phyloP scores from a whole-genome alignment of 2,797 vertebrate genomes.

The Notolepis coatsorum region DNA sequence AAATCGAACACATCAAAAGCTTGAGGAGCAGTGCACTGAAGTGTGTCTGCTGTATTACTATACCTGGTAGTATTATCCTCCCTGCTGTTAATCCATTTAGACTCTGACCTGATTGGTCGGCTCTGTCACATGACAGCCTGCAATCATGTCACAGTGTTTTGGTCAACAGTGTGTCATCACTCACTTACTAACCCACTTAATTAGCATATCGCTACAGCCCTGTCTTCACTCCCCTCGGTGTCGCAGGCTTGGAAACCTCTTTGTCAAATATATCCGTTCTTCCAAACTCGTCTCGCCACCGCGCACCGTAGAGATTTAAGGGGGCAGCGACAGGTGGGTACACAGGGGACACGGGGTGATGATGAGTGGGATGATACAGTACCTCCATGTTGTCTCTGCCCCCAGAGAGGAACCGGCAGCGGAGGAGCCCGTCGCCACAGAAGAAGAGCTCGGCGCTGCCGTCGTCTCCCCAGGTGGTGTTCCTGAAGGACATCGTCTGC shows the following conservation, averaged over 20 bases:
- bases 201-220: constrained; percentile 7
- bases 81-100: constrained; percentile 14
- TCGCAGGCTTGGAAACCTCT: too few relatives aligned
- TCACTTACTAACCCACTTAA: constrained; percentile 12
- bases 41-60: not conserved
- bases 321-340: too few relatives aligned
- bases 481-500: constrained; percentile 94
- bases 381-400: not conserved
- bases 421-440: constrained; percentile 80
- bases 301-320: too few relatives aligned
- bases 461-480: constrained; percentile 84
- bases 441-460: constrained; percentile 66
- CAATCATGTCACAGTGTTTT: constrained; percentile 15
- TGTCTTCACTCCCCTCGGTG: constrained; percentile 24
- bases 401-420: constrained; percentile 78
- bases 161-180: not conserved
- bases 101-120: not conserved
- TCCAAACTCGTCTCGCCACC: too few relatives aligned
- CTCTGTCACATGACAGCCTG: constrained; percentile 12
- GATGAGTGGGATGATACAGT: too few relatives aligned
- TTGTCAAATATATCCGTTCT: too few relatives aligned
- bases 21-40: too few relatives aligned
- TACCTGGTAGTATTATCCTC: not conserved
- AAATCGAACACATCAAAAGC: too few relatives aligned
- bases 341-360: too few relatives aligned